Percentiles rank a stretch among this genome's conserved stretches.
phyloP scores from a whole-genome alignment of 2,888 invertebrate species.

The Melanostoma mellinum region DNA sequence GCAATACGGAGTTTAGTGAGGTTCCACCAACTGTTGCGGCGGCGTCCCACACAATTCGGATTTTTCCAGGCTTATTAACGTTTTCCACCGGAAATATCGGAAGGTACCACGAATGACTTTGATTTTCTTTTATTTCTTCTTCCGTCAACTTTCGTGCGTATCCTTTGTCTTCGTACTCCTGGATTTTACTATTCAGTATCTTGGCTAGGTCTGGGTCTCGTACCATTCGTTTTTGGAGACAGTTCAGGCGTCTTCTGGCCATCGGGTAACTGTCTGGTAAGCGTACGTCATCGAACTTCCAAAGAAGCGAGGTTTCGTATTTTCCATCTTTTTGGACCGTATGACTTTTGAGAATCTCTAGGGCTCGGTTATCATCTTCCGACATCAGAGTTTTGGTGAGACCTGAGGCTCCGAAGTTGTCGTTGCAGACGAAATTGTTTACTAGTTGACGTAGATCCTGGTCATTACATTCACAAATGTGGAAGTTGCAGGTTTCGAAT shows the following conservation, averaged over 20 bases:
- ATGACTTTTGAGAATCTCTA: slow-evolving; percentile 25
- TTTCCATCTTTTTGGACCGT: slow-evolving; percentile 29
- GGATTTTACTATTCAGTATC: slow-evolving; percentile 50
- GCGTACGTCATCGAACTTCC: slow-evolving; percentile 67
- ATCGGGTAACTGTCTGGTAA: slow-evolving; percentile 46
- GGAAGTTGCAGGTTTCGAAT: slow-evolving; percentile 20
- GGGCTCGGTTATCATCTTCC: slow-evolving; percentile 26
- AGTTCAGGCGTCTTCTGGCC: slow-evolving; percentile 58
- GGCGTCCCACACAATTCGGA: slow-evolving; percentile 67
- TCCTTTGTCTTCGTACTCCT: slow-evolving; percentile 65
- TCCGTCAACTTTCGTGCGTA: slow-evolving; percentile 65
- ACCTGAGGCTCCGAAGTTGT: slow-evolving; percentile 11
- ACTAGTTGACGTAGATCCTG: too few relatives aligned
- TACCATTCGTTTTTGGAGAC: slow-evolving; percentile 56
- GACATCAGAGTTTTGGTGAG: slow-evolving; percentile 9
- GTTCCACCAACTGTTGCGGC: too few relatives aligned
- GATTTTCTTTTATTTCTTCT: slow-evolving; percentile 49
- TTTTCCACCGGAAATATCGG: slow-evolving; percentile 71
- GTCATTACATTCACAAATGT: slow-evolving; percentile 56
- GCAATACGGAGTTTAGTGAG: too few relatives aligned
- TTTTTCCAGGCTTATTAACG: slow-evolving; percentile 74
- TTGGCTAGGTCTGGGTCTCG: slow-evolving; percentile 35
- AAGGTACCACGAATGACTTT: slow-evolving; percentile 73
- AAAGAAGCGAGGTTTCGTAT: slow-evolving; percentile 69
- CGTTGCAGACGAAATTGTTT: too few relatives aligned